These are phyloP conservation scores for Danaus melanippus DNA, from an alignment of 1,140 invertebrate species.

Conservation along the genomic window DNA sequence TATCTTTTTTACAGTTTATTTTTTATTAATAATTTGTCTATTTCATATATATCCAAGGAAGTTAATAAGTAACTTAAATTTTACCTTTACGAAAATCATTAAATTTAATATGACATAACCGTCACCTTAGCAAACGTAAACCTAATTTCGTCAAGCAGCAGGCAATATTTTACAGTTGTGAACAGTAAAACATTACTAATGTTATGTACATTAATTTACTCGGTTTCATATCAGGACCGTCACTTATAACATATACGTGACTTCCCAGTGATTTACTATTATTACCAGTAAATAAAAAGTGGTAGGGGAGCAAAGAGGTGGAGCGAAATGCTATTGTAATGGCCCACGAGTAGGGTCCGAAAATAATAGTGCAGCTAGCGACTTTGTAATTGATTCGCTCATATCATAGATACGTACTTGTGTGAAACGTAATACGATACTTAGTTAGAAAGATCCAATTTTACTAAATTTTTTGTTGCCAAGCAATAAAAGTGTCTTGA, in stretches of 20 bases:
- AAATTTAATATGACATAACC: background rate
- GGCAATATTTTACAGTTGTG: too few relatives aligned
- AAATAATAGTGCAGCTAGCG: conserved; percentile 51
- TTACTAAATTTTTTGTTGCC: conserved; percentile 1
- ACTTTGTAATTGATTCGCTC: conserved; percentile 68
- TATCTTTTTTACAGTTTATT: too few relatives aligned
- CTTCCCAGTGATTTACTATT: conserved; percentile 64
- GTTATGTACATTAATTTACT: conserved; percentile 18
- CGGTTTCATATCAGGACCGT: conserved; percentile 23
- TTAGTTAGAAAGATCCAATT: conserved; percentile 4
- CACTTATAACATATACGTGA: conserved; percentile 41
- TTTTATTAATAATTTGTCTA: too few relatives aligned
- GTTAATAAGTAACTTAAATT: too few relatives aligned
- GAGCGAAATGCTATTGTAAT: conserved; percentile 63
- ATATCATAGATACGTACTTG: conserved; percentile 39
- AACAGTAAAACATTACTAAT: too few relatives aligned
- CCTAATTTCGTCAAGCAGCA: too few relatives aligned
- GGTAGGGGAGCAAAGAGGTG: conserved; percentile 69
- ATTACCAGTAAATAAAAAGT: conserved; percentile 71
- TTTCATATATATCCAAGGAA: too few relatives aligned
- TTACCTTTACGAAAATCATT: too few relatives aligned
- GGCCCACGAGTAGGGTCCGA: conserved; percentile 49
- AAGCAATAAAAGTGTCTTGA: background rate
- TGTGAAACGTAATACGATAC: conserved; percentile 19
- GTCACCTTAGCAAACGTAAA: background rate